Evolutionary conservation across 2,888 invertebrate genomes (phyloP).

Genomic region (Spisula subtruncata): DNA sequence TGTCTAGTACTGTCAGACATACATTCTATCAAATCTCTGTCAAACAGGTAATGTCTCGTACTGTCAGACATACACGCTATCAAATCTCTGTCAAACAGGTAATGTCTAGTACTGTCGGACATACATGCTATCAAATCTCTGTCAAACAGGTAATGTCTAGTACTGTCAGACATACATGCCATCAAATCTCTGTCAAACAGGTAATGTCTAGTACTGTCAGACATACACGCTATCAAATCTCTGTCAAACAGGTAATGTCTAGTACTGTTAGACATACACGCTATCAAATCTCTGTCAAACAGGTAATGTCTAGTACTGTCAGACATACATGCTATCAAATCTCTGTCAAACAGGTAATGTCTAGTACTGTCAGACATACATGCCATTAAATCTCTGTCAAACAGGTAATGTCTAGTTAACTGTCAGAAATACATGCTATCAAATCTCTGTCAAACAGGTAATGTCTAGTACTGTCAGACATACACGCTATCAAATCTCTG

Average conservation of each 20-base stretch:
- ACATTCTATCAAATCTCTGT: slow-evolving; percentile 74
- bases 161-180: slow-evolving; percentile 78
- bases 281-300: slow-evolving; percentile 74
- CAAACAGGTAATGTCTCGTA: slow-evolving; percentile 72
- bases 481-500: slow-evolving; percentile 77
- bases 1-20: slow-evolving; percentile 75
- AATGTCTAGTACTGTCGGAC: slow-evolving; percentile 68
- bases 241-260: slow-evolving; percentile 73
- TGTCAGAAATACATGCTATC: slow-evolving; percentile 80
- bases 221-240: slow-evolving; percentile 79
- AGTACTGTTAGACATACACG: slow-evolving; percentile 77
- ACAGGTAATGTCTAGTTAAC: slow-evolving; percentile 73
- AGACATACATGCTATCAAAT: slow-evolving; percentile 79
- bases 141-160: slow-evolving; percentile 71
- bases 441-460: slow-evolving; percentile 77
- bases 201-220: slow-evolving; percentile 69
- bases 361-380: slow-evolving; percentile 77
- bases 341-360: slow-evolving; percentile 74
- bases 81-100: slow-evolving; percentile 77
- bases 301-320: slow-evolving; percentile 73
- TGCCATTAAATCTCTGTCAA: slow-evolving; percentile 73
- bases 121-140: slow-evolving; percentile 77
- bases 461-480: slow-evolving; percentile 67
- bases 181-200: slow-evolving; percentile 77
- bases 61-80: slow-evolving; percentile 80